These are phyloP conservation scores for Drosophila siamana DNA, from an alignment of 2,888 invertebrate species.

Conservation along the genomic window DNA sequence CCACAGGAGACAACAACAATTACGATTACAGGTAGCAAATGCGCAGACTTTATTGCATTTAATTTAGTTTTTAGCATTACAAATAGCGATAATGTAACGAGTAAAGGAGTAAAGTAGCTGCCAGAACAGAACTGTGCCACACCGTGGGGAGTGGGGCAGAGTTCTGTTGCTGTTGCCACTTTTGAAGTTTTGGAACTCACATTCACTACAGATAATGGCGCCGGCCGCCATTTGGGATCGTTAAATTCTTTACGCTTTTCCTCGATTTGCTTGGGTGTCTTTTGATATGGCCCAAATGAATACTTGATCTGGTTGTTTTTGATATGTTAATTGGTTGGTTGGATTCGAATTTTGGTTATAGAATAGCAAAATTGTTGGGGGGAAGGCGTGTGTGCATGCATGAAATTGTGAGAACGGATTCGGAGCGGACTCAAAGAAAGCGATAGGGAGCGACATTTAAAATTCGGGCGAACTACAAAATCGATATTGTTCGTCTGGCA, in stretches of 20 bases:
- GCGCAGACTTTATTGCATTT: constrained; percentile 4
- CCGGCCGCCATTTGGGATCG: constrained; percentile 88
- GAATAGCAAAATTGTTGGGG: constrained; percentile 18
- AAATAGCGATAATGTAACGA: neutral
- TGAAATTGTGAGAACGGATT: constrained; percentile 37
- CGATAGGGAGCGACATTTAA: neutral
- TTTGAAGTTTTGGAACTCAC: constrained; percentile 86
- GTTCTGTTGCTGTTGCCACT: neutral
- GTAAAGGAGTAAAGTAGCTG: neutral
- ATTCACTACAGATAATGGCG: constrained; percentile 89
- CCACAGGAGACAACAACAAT: constrained; percentile 19
- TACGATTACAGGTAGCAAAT: constrained; percentile 16
- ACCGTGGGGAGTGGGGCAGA: constrained; percentile 3
- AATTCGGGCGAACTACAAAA: neutral
- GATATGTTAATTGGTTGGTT: neutral
- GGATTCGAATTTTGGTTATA: constrained; percentile 23
- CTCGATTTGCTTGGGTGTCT: constrained; percentile 87
- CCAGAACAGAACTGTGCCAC: neutral
- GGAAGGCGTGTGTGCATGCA: constrained; percentile 8
- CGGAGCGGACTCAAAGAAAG: constrained; percentile 30
- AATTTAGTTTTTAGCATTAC: neutral
- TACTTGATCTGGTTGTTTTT: constrained; percentile 88
- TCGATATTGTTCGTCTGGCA: neutral
- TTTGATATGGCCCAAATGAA: constrained; percentile 89
- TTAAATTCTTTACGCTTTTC: constrained; percentile 87